phyloP scores from a whole-genome alignment of 2,888 invertebrate species.

The Portevinia maculata region DNA sequence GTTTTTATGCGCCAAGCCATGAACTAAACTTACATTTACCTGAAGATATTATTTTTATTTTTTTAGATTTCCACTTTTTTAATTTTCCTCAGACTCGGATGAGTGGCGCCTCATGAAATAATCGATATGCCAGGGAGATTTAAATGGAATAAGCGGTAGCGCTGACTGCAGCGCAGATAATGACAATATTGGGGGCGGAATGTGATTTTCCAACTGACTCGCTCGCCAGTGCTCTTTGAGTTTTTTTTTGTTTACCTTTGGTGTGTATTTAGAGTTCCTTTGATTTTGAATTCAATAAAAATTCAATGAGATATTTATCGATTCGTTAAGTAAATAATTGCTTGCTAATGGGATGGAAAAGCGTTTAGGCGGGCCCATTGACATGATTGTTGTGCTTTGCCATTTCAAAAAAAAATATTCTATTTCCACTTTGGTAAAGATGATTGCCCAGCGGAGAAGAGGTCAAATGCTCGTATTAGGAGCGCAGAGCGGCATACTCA shows the following conservation, averaged over 20 bases:
- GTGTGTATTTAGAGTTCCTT: slow-evolving; percentile 36
- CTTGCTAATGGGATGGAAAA: slow-evolving; percentile 35
- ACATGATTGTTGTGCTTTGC: slow-evolving; percentile 7
- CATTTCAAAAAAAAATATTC: slow-evolving; percentile 1
- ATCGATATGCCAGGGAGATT: slow-evolving; percentile 62
- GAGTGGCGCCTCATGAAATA: slow-evolving; percentile 61
- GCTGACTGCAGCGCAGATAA: slow-evolving; percentile 22
- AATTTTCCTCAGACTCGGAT: slow-evolving; percentile 33
- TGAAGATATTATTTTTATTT: slow-evolving; percentile 18
- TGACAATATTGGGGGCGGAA: slow-evolving; percentile 30
- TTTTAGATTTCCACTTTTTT: slow-evolving; percentile 7
- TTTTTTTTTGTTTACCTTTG: slow-evolving; percentile 8
- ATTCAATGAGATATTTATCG: slow-evolving; percentile 61
- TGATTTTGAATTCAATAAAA: slow-evolving; percentile 61
- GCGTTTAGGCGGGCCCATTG: slow-evolving; percentile 13
- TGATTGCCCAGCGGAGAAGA: not conserved
- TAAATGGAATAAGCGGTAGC: slow-evolving; percentile 10
- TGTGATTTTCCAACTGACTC: slow-evolving; percentile 49
- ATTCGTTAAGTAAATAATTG: slow-evolving; percentile 65
- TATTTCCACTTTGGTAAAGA: not conserved
- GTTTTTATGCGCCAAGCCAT: slow-evolving; percentile 17
- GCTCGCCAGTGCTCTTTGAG: not conserved
- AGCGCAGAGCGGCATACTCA: too few species aligned
- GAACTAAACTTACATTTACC: slow-evolving; percentile 26
- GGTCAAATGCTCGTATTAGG: too few species aligned